Evolutionary conservation across 2,113 vertebrate genomes (phyloP).

Genomic region (Agelaius phoeniceus): DNA sequence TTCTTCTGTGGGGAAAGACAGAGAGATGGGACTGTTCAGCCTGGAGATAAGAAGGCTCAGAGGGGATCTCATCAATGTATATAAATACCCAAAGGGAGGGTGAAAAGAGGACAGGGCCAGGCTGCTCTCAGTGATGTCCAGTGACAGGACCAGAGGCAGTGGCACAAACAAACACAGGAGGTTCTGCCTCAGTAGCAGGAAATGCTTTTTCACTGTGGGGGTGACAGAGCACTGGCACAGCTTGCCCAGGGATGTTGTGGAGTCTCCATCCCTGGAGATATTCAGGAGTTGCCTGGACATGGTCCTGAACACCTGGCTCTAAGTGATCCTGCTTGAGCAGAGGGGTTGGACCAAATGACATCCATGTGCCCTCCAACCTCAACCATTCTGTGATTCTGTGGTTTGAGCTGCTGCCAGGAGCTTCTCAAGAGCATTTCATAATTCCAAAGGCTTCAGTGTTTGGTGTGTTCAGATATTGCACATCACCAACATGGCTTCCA

Average conservation of each 20-base stretch:
- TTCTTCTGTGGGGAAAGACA: neutral
- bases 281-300: neutral
- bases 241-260: neutral
- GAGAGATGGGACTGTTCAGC: neutral
- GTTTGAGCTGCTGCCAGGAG: neutral
- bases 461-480: neutral
- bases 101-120: neutral
- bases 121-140: neutral
- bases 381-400: neutral
- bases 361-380: neutral
- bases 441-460: neutral
- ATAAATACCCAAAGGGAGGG: neutral
- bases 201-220: neutral
- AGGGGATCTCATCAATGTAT: neutral
- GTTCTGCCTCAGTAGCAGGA: neutral
- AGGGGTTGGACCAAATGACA: neutral
- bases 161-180: neutral
- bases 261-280: neutral
- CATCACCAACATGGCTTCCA: neutral
- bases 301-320: neutral
- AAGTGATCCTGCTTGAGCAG: neutral
- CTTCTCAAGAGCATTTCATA: neutral
- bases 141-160: neutral
- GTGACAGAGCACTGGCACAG: neutral
- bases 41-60: neutral